Evolutionary conservation across 1,140 invertebrate species (phyloP).

Genomic region (Matsumurasca onukii): DNA sequence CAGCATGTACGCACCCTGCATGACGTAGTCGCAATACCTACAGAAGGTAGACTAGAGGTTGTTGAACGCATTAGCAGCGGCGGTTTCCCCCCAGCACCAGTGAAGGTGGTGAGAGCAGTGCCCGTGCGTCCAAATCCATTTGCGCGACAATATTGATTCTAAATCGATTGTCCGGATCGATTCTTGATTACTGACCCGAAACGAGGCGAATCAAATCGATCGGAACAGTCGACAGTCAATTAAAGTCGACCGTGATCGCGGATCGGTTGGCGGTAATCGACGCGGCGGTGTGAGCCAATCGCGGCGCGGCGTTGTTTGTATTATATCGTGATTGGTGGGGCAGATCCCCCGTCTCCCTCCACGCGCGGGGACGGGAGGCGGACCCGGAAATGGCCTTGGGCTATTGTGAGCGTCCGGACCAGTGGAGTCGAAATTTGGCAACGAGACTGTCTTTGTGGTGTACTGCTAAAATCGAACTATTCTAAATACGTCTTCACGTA

Average conservation of each 20-base stretch:
- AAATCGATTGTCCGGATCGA: not conserved
- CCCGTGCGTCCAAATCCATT: not conserved
- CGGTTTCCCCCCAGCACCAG: too few species aligned
- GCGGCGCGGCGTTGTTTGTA: not conserved
- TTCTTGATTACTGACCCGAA: not conserved
- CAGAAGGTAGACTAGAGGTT: too few species aligned
- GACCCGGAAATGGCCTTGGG: not conserved
- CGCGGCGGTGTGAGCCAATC: not conserved
- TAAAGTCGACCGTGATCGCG: not conserved
- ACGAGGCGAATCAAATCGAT: not conserved
- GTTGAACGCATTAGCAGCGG: too few species aligned
- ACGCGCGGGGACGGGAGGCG: not conserved
- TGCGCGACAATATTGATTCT: not conserved
- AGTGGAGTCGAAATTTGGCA: too few species aligned
- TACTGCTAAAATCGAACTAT: too few species aligned
- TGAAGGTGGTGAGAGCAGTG: too few species aligned
- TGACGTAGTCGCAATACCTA: too few species aligned
- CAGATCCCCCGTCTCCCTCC: not conserved
- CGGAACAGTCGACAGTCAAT: not conserved
- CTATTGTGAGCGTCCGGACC: too few species aligned
- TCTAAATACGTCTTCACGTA: too few species aligned
- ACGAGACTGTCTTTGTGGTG: too few species aligned
- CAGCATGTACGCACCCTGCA: too few species aligned
- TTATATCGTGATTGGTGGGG: not conserved
- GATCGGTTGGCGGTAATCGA: not conserved